phyloP scores from a whole-genome alignment of 2,888 invertebrate genomes.

The Embidobia sp. region DNA sequence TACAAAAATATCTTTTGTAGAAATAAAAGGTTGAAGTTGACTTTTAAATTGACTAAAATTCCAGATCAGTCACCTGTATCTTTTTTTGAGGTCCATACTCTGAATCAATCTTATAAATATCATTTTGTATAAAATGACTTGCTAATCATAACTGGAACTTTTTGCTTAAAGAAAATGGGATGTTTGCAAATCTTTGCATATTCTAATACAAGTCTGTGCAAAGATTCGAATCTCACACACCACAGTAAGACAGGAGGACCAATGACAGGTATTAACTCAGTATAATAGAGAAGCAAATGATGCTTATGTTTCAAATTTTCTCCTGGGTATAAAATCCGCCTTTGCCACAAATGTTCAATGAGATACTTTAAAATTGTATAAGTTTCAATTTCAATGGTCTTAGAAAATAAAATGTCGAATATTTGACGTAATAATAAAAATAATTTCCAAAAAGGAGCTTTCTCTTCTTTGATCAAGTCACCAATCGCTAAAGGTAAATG shows the following conservation, averaged over 20 bases:
- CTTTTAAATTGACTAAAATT: no score
- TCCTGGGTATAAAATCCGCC: constrained; percentile 34
- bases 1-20: neutral
- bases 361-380: constrained; percentile 21
- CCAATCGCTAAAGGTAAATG: constrained; percentile 51
- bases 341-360: constrained; percentile 27
- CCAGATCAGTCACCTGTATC: no score
- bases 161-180: constrained; percentile 8
- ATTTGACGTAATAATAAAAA: constrained; percentile 48
- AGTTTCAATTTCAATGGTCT: constrained; percentile 33
- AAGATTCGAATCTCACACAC: constrained; percentile 37
- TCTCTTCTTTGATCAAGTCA: constrained; percentile 44
- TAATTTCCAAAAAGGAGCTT: constrained; percentile 58
- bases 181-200: constrained; percentile 33
- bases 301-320: constrained; percentile 46
- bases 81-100: neutral
- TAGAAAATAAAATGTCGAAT: constrained; percentile 44
- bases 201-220: constrained; percentile 3
- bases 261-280: constrained; percentile 23
- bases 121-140: neutral
- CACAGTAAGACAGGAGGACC: constrained; percentile 23
- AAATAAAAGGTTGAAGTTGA: neutral
- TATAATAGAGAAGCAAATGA: constrained; percentile 45
- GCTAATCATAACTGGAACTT: constrained; percentile 1
- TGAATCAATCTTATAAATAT: neutral